Evolutionary conservation across 2,888 invertebrate species (phyloP), one percentile per base, ranked within the genome.

Genomic region (Drosophila greeni): DNA sequence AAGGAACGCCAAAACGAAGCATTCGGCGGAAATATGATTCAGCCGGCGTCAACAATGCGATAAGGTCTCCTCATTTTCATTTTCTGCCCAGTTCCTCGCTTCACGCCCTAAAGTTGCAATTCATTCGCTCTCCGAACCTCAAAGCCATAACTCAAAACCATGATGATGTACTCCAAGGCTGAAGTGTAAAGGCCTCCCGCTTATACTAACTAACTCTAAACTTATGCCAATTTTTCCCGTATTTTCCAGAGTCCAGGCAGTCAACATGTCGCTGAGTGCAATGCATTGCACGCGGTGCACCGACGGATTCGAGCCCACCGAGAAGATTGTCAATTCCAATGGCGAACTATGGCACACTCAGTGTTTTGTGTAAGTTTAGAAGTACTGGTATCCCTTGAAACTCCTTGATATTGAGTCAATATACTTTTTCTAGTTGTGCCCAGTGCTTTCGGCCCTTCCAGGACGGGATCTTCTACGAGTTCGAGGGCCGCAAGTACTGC

Each of bases 311-410:
- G 96, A 96, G 85, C 92, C 96, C 20, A 95, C 97, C 87, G 99
- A 99, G 89, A 98, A 99, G 90, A 99, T 99, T 87, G 98, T 99
- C 61, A 99, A 99, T 90, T 97, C 98, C 0, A 97, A 96, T 86
- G 99, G 99, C 59, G 98, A 99, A 90, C 92, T 99, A 40, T 99
- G 98, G 98, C 99, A 99, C 90, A 96, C 97, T 6, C 95, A 97
- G 85, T 99, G 99, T 89, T 99, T 99, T 92, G 99, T 99, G 97
- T 99, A 91, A 93, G 94, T 92, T 7, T 9, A 43, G 1, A n/a
- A n/a, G n/a, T n/a, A n/a, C n/a, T 9, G 18, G 1, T 1, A 18
- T 14, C 14, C 5, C 8, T 20, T 0, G 24, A 4, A 18, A 2
- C 18, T 20, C 24, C 16, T 37, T 33, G 4, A 11, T 55, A n/a